Evolutionary conservation across 2,797 vertebrate genomes (phyloP), one percentile per base, ranked within the genome.

Genomic region (Hyperoplus immaculatus): DNA sequence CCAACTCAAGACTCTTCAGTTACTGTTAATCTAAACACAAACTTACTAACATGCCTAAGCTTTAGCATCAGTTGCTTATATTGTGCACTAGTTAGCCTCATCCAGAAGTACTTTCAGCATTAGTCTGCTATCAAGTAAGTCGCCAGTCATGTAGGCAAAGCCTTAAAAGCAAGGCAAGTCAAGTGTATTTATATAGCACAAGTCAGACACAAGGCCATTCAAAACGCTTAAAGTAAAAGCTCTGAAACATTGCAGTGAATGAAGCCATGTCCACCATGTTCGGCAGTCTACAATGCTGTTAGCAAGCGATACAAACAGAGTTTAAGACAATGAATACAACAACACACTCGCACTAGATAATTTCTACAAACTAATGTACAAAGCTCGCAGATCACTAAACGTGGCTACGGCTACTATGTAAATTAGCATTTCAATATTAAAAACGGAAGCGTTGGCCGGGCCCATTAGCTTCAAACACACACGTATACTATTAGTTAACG

Each of bases 401-500:
- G 29, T 29, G 29, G 5, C 6, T 4, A 16, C 1, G 0, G 6
- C 2, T 45, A 10, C 42, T 3, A 18, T 14, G 18, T 5, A 43
- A 8, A 1, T 53, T 10, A 43, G 15, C 29, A n/a, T 63, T 2
- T 1, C 29, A 8, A n/a, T 39, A 29, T 16, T 18, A 16, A 16
- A 13, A 8, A 13, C 14, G 6, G 2, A 10, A 38, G 36, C 42
- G n/a, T 13, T 1, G 60, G 45, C 21, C 3, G 5, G 87, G 83
- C 87, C 89, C 45, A 5, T 38, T 38, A 3, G 14, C 5, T 36
- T 49, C 21, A 14, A 64, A 60, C 8, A 66, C 12, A 60, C 8
- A 3, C 1, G 0, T 14, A 4, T 1, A 0, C 0, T 9, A 4
- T 0, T 0, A 46, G 0, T 1, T 11, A 10, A 5, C 5, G 6